Percentiles rank a stretch among this genome's conserved stretches.
Conservation (phyloP, 1,140 invertebrate genomes). For the Sipha flava region DNA sequence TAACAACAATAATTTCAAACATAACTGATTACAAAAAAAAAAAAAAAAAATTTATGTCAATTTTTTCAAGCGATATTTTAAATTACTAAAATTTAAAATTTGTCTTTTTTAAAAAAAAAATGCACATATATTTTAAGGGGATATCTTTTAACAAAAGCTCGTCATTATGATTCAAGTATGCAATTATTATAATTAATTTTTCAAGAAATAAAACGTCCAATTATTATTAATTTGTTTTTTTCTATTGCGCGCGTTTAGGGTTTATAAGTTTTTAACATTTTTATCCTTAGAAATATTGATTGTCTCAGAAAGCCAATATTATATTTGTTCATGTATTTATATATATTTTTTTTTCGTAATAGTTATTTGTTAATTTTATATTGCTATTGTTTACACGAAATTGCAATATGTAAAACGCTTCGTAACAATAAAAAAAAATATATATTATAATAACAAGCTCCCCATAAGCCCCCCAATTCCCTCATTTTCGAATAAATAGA, state of each 20-base stretch:
- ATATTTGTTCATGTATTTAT: background rate
- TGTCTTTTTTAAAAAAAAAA: constrained; percentile 9
- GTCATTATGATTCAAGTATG: constrained; percentile 3
- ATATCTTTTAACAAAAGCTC: constrained; percentile 14
- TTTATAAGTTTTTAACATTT: background rate
- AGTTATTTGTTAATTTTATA: background rate
- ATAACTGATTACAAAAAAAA: constrained; percentile 29
- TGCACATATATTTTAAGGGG: background rate
- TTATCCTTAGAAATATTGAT: constrained; percentile 27
- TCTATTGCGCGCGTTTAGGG: background rate
- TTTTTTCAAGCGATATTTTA: constrained; percentile 23
- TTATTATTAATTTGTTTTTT: background rate
- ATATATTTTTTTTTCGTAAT: background rate
- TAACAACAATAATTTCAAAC: constrained; percentile 31
- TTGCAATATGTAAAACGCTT: constrained; percentile 14
- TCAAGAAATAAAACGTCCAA: background rate
- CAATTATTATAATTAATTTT: background rate
- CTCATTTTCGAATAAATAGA: constrained; percentile 6
- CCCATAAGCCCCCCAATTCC: background rate
- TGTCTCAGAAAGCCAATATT: constrained; percentile 26
- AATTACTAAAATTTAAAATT: constrained; percentile 13
- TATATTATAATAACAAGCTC: constrained; percentile 23
- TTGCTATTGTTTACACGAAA: background rate
- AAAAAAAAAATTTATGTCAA: background rate
- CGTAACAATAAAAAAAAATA: constrained; percentile 23